A percentile compares a stretch with the other conserved stretches of the same genome.
Evolutionary conservation across 2,888 invertebrate genomes (phyloP).

Genomic region (Sinelater perroti): DNA sequence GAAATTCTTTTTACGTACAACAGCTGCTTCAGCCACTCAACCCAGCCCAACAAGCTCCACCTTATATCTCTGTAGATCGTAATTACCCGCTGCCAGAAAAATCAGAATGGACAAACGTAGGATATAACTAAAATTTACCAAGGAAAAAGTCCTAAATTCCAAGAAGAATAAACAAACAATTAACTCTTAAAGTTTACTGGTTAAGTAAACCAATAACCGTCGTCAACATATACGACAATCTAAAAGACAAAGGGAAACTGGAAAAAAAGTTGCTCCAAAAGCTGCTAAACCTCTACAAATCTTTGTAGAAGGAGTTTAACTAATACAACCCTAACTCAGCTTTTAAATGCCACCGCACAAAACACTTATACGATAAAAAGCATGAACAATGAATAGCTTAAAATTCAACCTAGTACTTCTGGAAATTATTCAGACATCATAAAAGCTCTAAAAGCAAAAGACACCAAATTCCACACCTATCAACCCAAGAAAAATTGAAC

Average conservation of each 20-base stretch:
- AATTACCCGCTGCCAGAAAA: slow-evolving; percentile 1
- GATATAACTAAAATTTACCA: slow-evolving; percentile 1
- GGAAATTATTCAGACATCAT: slow-evolving; percentile 3
- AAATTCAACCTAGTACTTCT: neutral
- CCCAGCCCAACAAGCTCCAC: neutral
- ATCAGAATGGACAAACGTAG: slow-evolving; percentile 2
- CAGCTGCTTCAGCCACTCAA: neutral
- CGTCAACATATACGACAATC: slow-evolving; percentile 1
- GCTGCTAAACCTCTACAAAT: slow-evolving; percentile 10
- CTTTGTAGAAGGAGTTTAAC: slow-evolving; percentile 14
- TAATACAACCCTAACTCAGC: slow-evolving; percentile 11
- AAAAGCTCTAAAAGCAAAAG: slow-evolving; percentile 7
- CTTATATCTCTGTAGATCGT: neutral
- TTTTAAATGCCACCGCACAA: neutral
- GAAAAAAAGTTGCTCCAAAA: neutral
- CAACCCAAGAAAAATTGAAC: slow-evolving; percentile 12
- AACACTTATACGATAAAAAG: slow-evolving; percentile 9
- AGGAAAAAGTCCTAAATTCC: slow-evolving; percentile 8
- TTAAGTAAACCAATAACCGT: slow-evolving; percentile 12
- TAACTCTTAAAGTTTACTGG: slow-evolving; percentile 13
- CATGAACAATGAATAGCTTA: neutral
- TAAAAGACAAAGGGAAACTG: neutral
- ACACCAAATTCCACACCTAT: slow-evolving; percentile 17
- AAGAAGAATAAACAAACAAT: slow-evolving; percentile 11
- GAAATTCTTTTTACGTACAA: neutral